Evolutionary conservation across 2,113 vertebrate genomes (phyloP).

Genomic region (Peromyscus maniculatus): DNA sequence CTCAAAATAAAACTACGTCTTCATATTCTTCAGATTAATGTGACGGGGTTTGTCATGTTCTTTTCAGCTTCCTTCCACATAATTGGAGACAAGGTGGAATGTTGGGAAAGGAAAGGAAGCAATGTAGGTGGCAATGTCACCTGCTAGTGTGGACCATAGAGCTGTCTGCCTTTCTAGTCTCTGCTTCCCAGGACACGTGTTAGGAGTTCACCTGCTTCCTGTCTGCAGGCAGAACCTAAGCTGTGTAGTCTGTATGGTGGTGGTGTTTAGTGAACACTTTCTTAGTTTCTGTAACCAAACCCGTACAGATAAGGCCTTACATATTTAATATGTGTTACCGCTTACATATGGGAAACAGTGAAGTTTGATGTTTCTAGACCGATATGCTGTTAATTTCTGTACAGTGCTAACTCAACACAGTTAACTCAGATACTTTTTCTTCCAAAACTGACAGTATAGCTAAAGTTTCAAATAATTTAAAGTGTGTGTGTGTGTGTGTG

Average conservation of each 20-base stretch:
- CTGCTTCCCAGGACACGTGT: rapidly evolving
- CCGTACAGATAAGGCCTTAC: background rate
- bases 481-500: too few species aligned
- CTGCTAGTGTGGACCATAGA: rapidly evolving
- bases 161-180: background rate
- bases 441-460: background rate
- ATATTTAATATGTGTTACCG: background rate
- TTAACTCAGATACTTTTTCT: background rate
- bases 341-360: background rate
- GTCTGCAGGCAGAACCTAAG: background rate
- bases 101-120: background rate
- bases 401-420: background rate
- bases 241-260: background rate
- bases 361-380: background rate
- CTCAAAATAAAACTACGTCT: background rate
- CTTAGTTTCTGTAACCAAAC: background rate
- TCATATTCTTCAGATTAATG: background rate
- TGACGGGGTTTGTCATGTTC: background rate
- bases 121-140: background rate
- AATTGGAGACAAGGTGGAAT: background rate
- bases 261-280: background rate
- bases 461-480: background rate
- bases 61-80: background rate
- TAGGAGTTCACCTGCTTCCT: background rate
- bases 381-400: background rate